A percentile compares a stretch with the other conserved stretches of the same genome.
Conservation (phyloP, 2,113 vertebrate genomes). For the Chlorocebus sabaeus region DNA sequence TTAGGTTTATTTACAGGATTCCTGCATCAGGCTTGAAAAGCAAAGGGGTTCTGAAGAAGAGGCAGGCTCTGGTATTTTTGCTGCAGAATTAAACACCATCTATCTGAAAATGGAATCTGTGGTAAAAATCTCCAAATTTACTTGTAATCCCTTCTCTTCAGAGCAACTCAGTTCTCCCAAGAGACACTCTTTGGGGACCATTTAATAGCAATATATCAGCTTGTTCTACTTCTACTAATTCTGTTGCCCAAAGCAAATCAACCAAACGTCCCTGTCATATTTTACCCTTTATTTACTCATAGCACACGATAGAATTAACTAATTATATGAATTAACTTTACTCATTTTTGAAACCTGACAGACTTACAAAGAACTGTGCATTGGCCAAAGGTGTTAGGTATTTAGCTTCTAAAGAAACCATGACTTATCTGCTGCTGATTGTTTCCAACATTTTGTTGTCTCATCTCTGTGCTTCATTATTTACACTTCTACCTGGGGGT, state of each 20-base stretch:
- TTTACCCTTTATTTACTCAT: neutral
- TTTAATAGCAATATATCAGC: neutral
- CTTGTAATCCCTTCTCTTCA: slow-evolving; percentile 10
- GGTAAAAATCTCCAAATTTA: slow-evolving; percentile 49
- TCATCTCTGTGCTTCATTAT: neutral
- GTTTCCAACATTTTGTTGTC: neutral
- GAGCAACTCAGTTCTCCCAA: neutral
- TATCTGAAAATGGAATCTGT: slow-evolving; percentile 67
- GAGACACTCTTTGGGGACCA: neutral
- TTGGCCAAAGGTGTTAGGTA: neutral
- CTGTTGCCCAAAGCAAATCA: neutral
- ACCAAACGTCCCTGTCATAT: neutral
- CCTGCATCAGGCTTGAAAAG: slow-evolving; percentile 51
- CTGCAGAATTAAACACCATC: slow-evolving; percentile 60
- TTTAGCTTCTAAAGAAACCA: neutral
- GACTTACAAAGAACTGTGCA: neutral
- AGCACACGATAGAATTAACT: neutral
- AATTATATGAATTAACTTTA: neutral
- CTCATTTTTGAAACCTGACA: slow-evolving; percentile 53
- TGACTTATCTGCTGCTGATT: neutral
- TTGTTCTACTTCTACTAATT: slow-evolving; percentile 49
- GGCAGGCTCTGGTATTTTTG: slow-evolving; percentile 56
- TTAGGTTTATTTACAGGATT: slow-evolving; percentile 66
- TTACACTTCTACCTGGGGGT: neutral
- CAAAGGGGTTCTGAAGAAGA: slow-evolving; percentile 51